Percentiles rank a stretch among this genome's conserved stretches.
Evolutionary conservation across 2,888 invertebrate genomes (phyloP).

Genomic region (Acanthosepion esculentum): DNA sequence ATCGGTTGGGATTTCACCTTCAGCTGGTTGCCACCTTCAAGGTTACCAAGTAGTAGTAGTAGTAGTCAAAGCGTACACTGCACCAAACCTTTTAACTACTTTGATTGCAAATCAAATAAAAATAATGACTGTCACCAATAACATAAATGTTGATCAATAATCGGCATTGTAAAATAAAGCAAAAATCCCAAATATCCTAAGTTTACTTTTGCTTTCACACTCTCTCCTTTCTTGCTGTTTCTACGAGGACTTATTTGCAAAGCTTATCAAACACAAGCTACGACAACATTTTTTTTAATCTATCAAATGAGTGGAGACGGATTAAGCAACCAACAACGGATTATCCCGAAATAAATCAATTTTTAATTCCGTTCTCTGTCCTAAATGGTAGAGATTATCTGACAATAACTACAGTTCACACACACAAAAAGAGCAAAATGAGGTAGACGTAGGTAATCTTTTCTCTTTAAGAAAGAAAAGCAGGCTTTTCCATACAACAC

Average conservation of each 20-base stretch:
- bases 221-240: neutral
- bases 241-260: neutral
- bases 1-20: neutral
- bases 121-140: too few relatives aligned
- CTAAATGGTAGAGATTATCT: neutral
- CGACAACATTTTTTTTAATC: constrained; percentile 1
- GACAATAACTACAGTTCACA: too few relatives aligned
- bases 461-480: too few relatives aligned
- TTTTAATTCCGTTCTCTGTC: neutral
- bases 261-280: neutral
- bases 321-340: neutral
- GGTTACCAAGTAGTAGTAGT: neutral
- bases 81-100: neutral
- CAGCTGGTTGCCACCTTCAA: neutral
- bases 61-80: neutral
- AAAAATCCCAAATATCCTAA: neutral
- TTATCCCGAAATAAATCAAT: neutral
- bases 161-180: neutral
- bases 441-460: too few relatives aligned
- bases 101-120: too few relatives aligned
- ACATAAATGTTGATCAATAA: neutral
- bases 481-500: too few relatives aligned
- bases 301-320: neutral
- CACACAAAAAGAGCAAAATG: too few relatives aligned
- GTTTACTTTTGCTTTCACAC: neutral